Evolutionary conservation across 2,888 invertebrate species (phyloP).

Genomic region (Ormyrus labotus): DNA sequence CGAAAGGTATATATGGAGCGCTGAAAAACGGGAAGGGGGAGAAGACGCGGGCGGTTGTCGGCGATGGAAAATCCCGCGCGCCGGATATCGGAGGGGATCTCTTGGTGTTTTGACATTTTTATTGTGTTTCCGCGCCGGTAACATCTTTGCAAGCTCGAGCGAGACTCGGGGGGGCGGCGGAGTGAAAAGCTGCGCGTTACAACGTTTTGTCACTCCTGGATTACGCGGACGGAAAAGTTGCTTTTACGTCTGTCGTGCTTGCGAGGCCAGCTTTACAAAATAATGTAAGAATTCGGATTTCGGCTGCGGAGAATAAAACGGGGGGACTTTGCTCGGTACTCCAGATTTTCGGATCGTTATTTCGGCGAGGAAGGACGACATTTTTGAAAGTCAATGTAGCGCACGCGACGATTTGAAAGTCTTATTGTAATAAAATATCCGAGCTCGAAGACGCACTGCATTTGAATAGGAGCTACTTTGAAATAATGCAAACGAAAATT

Average conservation of each 20-base stretch:
- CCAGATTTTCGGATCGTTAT: neutral
- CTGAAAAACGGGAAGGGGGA: too few relatives aligned
- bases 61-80: neutral
- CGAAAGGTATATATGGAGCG: neutral
- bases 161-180: neutral
- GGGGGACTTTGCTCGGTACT: neutral
- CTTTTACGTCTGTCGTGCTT: too few relatives aligned
- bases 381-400: constrained; percentile 6
- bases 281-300: neutral
- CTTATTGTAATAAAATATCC: neutral
- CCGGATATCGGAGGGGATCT: too few relatives aligned
- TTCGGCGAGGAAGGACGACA: neutral
- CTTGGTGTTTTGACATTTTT: too few relatives aligned
- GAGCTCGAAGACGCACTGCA: neutral
- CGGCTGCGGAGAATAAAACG: neutral
- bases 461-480: neutral
- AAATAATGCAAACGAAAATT: too few relatives aligned
- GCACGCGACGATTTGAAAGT: neutral
- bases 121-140: too few relatives aligned
- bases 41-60: neutral
- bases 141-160: too few relatives aligned
- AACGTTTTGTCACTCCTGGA: too few relatives aligned
- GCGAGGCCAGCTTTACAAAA: neutral
- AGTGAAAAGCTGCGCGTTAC: too few relatives aligned
- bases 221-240: too few relatives aligned